A percentile compares a stretch with the other conserved stretches of the same genome.
Conservation (phyloP, 2,888 invertebrate genomes). For the Drosophila trichaetosa region DNA sequence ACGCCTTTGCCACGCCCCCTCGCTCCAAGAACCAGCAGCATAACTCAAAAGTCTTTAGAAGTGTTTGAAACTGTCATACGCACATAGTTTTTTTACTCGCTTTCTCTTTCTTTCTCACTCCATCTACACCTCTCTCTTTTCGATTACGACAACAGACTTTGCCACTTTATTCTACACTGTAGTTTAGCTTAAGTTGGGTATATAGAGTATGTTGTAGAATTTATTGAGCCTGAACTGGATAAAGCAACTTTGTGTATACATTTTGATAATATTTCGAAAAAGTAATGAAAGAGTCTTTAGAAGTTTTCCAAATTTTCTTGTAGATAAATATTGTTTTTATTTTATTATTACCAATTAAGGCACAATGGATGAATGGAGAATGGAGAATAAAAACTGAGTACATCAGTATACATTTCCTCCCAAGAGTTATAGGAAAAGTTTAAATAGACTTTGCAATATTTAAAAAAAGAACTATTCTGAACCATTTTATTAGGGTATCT, state of each 20-base stretch:
- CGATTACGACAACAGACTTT: slow-evolving; percentile 50
- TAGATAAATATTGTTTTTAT: neutral
- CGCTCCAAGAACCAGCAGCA: slow-evolving; percentile 39
- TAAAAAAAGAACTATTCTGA: neutral
- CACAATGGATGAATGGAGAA: too few relatives aligned
- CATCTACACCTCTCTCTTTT: slow-evolving; percentile 4
- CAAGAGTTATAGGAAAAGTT: neutral
- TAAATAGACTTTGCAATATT: neutral
- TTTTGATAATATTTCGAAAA: neutral
- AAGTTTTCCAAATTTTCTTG: neutral
- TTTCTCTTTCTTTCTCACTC: slow-evolving; percentile 4
- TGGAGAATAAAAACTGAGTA: neutral
- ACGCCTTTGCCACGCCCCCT: slow-evolving; percentile 28
- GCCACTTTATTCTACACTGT: slow-evolving; percentile 51
- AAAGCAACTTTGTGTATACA: neutral
- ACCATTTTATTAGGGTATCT: slow-evolving; percentile 21
- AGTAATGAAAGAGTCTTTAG: neutral
- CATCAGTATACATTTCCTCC: neutral
- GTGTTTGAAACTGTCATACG: slow-evolving; percentile 77
- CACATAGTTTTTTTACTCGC: slow-evolving; percentile 49
- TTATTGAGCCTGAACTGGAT: neutral
- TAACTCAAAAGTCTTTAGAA: slow-evolving; percentile 65
- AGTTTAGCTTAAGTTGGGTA: neutral
- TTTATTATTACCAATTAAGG: neutral
- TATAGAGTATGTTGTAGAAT: neutral